Evolutionary conservation across 2,797 vertebrate species (phyloP), one percentile per base, ranked within the genome.

Genomic region (Rhyacichthys aspro): DNA sequence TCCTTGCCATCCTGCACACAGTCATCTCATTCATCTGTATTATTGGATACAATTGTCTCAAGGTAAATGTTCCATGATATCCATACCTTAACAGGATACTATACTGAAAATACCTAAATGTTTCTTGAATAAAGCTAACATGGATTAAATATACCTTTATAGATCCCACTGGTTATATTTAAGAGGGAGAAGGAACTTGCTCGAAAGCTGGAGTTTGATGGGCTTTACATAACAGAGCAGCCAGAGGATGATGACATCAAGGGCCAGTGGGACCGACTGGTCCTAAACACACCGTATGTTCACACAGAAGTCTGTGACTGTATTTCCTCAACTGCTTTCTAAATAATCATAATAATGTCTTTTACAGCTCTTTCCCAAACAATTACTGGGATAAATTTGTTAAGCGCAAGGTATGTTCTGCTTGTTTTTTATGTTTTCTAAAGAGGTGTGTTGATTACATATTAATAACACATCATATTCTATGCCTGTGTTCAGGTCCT

Each of bases 371-470:
- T n/a, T 97, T 96, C 81, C 96, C 96, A 55, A 95, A 93, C 86
- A 96, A 98, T 83, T 98, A 98, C 55, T 98, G 96, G 96, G 96
- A 98, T 89, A 98, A 98, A 80, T 98, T 98, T 90, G 95, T 98
- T 47, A 98, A 97, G 79, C 86, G 95, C 61, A 98, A 98, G 94
- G 96, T 97, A 76, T 90, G 87, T 65, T 63, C 9, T 7, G 9
- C 52, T 70, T 17, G 1, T 12, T 65, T 60, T 16, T 43, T 5
- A 0, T 43, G 7, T 1, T 33, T 55, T 52, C 18, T 0, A 63
- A 61, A 43, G 18, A 5, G 12, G 3, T 38, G 32, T 19, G 42
- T 19, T 17, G 17, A n/a, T 9, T 62, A 3, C 43, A 18, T 36
- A 19, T 61, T 11, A 9, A 46, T 5, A 72, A 44, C 23, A 28